phyloP scores from a whole-genome alignment of 2,113 vertebrate species.

The Suncus etruscus region DNA sequence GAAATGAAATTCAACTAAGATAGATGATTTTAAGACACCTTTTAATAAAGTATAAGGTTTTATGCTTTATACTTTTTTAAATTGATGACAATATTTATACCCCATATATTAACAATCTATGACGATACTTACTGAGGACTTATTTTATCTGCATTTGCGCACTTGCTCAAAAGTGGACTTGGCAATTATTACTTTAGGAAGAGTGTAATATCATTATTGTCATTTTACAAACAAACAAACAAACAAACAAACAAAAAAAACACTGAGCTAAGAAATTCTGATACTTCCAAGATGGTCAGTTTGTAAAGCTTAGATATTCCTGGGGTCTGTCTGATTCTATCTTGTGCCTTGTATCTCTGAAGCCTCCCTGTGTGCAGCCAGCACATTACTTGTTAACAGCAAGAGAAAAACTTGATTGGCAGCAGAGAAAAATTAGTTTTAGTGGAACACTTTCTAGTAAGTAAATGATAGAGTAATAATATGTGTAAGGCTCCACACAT shows the following conservation, averaged over 20 bases:
- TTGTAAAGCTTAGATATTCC: not conserved
- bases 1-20: constrained; percentile 38
- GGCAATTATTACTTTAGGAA: not conserved
- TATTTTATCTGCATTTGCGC: not conserved
- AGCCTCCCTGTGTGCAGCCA: not conserved
- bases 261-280: not conserved
- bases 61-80: constrained; percentile 19
- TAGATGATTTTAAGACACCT: not conserved
- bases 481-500: not conserved
- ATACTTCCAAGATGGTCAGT: constrained; percentile 3
- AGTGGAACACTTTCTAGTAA: not conserved
- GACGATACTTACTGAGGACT: not conserved
- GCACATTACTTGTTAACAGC: not conserved
- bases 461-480: not conserved
- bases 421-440: constrained; percentile 40
- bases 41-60: constrained; percentile 33
- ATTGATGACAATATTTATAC: constrained; percentile 12
- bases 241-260: not conserved
- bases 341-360: not conserved
- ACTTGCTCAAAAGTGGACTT: not conserved
- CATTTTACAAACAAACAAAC: not conserved
- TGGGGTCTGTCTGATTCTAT: not conserved
- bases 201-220: not conserved
- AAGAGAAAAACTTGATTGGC: not conserved
- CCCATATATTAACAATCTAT: not conserved